phyloP scores from a whole-genome alignment of 2,797 vertebrate genomes.

The Ambastaia sidthimunki region DNA sequence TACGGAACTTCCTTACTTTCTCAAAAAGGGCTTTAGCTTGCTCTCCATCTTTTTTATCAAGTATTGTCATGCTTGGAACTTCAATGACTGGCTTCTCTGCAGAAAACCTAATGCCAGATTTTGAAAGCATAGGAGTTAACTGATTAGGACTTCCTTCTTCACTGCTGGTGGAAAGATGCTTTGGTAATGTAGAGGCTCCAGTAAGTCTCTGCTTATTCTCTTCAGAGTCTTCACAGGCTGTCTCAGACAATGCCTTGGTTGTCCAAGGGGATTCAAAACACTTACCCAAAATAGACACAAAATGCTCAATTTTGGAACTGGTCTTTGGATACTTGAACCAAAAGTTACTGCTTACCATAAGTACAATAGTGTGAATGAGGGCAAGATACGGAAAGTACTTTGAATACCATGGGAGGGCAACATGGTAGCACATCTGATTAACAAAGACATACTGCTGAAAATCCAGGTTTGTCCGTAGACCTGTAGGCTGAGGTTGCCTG shows the following conservation, averaged over 20 bases:
- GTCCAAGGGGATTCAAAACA: conserved; percentile 99
- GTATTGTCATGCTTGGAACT: conserved; percentile 93
- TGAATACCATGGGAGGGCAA: conserved; percentile 98
- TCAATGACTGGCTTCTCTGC: conserved; percentile 92
- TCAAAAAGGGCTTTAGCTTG: conserved; percentile 98
- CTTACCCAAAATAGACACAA: conserved; percentile 97
- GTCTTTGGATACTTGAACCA: conserved; percentile 99
- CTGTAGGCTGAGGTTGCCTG: conserved; percentile 80
- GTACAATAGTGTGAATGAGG: conserved; percentile 96
- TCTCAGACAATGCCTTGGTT: conserved; percentile 96
- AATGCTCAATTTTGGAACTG: conserved; percentile 98
- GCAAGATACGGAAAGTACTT: conserved; percentile 99
- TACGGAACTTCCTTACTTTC: conserved; percentile 96
- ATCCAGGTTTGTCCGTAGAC: conserved; percentile 93
- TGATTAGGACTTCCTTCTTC: conserved; percentile 96
- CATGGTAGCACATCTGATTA: conserved; percentile 99
- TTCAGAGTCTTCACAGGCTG: conserved; percentile 96
- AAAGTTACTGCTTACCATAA: conserved; percentile 99
- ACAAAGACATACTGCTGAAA: conserved; percentile 99
- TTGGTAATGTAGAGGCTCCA: conserved; percentile 87
- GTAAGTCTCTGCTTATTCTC: conserved; percentile 95
- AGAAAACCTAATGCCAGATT: conserved; percentile 92
- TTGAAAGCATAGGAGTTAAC: conserved; percentile 88
- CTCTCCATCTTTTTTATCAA: conserved; percentile 98
- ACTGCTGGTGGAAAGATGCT: conserved; percentile 94